Evolutionary conservation across 2,888 invertebrate species (phyloP).

Genomic region (Bimastos eiseni): DNA sequence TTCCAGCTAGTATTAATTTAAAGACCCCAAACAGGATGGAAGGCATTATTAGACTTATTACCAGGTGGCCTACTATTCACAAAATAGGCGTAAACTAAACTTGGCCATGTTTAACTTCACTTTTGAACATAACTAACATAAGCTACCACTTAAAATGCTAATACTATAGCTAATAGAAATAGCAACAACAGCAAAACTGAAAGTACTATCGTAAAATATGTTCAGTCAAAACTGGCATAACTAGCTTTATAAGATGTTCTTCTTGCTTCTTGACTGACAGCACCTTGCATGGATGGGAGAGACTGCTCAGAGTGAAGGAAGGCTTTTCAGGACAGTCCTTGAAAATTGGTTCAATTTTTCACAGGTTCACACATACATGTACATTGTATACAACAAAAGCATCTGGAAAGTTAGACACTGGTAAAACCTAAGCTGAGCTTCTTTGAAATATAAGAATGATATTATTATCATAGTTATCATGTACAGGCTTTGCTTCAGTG

Average conservation of each 20-base stretch:
- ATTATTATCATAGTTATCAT: no score
- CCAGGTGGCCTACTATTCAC: background rate
- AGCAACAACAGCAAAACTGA: background rate
- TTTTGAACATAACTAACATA: no score
- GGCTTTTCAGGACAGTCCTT: background rate
- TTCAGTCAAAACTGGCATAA: background rate
- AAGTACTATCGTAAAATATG: background rate
- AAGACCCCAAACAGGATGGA: background rate
- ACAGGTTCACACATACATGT: background rate
- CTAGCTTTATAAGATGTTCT: background rate
- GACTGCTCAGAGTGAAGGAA: background rate
- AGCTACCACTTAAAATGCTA: no score
- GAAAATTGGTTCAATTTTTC: background rate
- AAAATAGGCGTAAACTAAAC: background rate
- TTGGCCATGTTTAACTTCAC: background rate
- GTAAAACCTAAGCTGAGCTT: background rate
- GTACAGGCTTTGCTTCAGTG: background rate
- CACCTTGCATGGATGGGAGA: background rate
- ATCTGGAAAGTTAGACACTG: constrained; percentile 1
- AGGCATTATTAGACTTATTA: background rate
- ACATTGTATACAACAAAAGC: background rate
- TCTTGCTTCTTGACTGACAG: background rate
- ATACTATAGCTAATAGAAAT: background rate
- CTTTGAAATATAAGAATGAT: constrained; percentile 2
- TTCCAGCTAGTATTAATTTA: background rate